Evolutionary conservation across 2,888 invertebrate genomes (phyloP), one percentile per base, ranked within the genome.

Genomic region (Cyaniris semiargus): DNA sequence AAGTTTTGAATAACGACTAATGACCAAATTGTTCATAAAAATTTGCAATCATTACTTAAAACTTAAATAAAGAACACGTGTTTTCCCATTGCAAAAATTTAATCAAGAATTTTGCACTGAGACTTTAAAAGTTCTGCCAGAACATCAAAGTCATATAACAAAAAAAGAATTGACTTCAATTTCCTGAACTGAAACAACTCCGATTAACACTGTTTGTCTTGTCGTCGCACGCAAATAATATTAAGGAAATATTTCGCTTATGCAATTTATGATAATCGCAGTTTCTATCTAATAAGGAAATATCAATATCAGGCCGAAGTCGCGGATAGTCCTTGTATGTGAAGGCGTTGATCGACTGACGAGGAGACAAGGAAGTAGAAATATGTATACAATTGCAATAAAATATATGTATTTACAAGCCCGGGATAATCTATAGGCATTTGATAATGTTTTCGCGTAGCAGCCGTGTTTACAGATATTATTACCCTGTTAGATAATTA

Each of bases 191-290:
- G 4, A 38, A 71, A 72, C 13, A 7, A 21, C 13, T 34, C 38
- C 13, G 21, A 21, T 48, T 48, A 74, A 8, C 6, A 7, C 18
- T 5, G 27, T 27, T 74, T 53, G 53, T 53, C 13, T 74, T 53
- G 74, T 74, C 53, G 53, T 18, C 27, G 31, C 7, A 74, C 21
- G 48, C 74, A 53, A 72, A 72, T 72, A 48, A 15, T 44, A 74
- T 74, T 23, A 48, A 74, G 74, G 74, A 53, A 74, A 74, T 74
- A 74, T 74, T 74, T 74, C 74, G 48, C 74, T 34, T 76, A 13
- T 76, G 76, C 76, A 72, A 71, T 76, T 76, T 71, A 56, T 71
- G 58, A 34, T 76, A 56, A 76, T 58, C 71, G 15, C 58, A 10
- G 23, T 48, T 23, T 8, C 44, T 71, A 72, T 76, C 76, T 76